A percentile compares a stretch with the other conserved stretches of the same genome.
Evolutionary conservation across 2,113 vertebrate genomes (phyloP).

Genomic region (Oxyura jamaicensis): DNA sequence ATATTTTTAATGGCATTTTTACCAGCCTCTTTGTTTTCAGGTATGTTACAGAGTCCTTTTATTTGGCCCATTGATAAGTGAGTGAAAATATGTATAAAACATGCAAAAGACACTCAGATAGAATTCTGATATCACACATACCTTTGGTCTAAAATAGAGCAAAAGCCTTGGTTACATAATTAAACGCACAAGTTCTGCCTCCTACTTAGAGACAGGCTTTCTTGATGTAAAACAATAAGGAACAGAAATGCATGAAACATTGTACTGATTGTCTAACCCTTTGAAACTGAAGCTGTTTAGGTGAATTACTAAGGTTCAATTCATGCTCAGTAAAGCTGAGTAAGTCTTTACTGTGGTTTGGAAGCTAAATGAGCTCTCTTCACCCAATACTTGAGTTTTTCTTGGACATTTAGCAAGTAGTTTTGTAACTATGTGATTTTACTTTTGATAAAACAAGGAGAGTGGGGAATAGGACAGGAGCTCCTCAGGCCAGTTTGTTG

Average conservation of each 20-base stretch:
- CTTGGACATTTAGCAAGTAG: background rate
- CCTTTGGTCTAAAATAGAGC: background rate
- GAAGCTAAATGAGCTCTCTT: background rate
- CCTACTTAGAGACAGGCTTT: background rate
- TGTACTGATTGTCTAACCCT: background rate
- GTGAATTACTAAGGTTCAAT: background rate
- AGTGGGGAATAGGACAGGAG: background rate
- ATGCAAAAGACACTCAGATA: background rate
- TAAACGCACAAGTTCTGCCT: background rate
- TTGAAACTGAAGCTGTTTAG: background rate
- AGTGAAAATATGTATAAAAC: background rate
- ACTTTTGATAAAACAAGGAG: background rate
- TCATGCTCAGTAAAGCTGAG: rapidly evolving
- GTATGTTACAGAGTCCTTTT: background rate
- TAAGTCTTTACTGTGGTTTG: background rate
- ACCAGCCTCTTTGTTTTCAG: background rate
- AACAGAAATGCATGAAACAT: background rate
- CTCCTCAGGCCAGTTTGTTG: background rate
- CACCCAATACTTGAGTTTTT: background rate
- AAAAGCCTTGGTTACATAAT: background rate
- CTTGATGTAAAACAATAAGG: background rate
- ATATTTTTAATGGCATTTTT: background rate
- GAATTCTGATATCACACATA: background rate
- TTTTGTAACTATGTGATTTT: background rate
- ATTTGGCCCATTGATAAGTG: background rate